Base-by-base conservation (phyloP, 2,888 invertebrate genomes). In the Lasioglossum vierecki region DNA sequence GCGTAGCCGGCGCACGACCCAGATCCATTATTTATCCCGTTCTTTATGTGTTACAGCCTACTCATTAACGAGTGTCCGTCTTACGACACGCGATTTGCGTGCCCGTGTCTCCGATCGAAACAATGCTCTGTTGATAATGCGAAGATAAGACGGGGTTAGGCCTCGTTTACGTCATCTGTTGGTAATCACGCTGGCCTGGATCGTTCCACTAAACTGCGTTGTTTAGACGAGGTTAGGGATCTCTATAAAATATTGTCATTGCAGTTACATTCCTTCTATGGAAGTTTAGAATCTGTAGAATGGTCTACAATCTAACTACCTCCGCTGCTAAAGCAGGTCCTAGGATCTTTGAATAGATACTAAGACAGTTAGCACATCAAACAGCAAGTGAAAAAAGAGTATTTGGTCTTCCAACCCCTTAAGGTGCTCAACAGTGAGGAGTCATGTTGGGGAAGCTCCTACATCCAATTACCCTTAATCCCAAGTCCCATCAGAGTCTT, bases 21-120 rank as follows among this genome's bases (percentile, higher is more conserved):
- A 70, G 68, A 77, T 77, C 77, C 53, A 70, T 53, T 39, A 70
- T 22, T 77, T 53, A 18, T n/a, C 18, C 4, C n/a, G 6, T 77
- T 77, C 39, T 68, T 66, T 18, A 15, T 22, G 9, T 30, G 44
- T 41, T 76, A 8, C 26, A 41, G 26, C 39, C 75, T 63, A 63
- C 49, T 75, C 75, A 41, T 74, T 53, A 74, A 74, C 39, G 74
- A 35, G 11, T n/a, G 15, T 74, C 53, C n/a, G 39, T 57, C 74
- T 53, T 39, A 44, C 53, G 53, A 57, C 74, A 18, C 53, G 35
- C 41, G 53, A 35, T n/a, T 39, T 39, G 22, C 72, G 30, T 66
- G 53, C 22, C 26, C 8, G 15, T 53, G n/a, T 18, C 46, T 46
- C 44, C 18, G 30, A 49, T 53, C 81, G 22, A 22, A 68, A 68